These are phyloP conservation scores for Halictus ligatus DNA, from an alignment of 2,888 invertebrate genomes.

Conservation along the genomic window DNA sequence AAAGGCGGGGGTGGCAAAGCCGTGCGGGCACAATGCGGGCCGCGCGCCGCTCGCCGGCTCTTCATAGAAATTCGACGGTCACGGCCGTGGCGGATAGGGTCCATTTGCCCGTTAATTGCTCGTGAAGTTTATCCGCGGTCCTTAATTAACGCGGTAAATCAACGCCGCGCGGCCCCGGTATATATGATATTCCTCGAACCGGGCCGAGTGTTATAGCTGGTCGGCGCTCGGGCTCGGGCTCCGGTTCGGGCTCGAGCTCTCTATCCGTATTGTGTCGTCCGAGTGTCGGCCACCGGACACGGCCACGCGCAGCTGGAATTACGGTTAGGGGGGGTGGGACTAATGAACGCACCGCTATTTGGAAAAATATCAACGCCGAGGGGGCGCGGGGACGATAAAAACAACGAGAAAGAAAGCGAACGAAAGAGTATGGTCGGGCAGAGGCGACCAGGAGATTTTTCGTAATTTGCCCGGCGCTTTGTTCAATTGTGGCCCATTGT, in stretches of 20 bases:
- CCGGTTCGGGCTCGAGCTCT: neutral
- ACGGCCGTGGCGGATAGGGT: conserved; percentile 56
- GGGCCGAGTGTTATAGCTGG: neutral
- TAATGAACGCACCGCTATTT: conserved; percentile 40
- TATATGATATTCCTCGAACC: conserved; percentile 42
- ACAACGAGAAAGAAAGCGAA: neutral
- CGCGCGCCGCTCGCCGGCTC: conserved; percentile 57
- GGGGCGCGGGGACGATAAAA: neutral
- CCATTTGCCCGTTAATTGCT: conserved; percentile 70
- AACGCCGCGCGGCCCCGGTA: conserved; percentile 13
- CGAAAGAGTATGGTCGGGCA: neutral
- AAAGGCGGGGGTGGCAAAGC: neutral
- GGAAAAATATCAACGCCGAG: conserved; percentile 27
- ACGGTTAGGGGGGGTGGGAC: neutral
- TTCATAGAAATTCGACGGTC: conserved; percentile 68
- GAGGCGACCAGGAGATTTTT: conserved; percentile 13
- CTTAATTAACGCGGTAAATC: conserved; percentile 63
- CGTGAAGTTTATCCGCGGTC: conserved; percentile 69
- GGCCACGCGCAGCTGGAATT: conserved; percentile 13
- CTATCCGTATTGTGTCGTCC: neutral
- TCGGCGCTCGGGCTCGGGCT: neutral
- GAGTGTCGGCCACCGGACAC: neutral
- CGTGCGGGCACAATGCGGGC: conserved; percentile 21
- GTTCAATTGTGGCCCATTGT: conserved; percentile 52
- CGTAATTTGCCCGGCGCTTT: conserved; percentile 50